Conservation (phyloP, 2,797 vertebrate species). For the Anguilla marmorata region DNA sequence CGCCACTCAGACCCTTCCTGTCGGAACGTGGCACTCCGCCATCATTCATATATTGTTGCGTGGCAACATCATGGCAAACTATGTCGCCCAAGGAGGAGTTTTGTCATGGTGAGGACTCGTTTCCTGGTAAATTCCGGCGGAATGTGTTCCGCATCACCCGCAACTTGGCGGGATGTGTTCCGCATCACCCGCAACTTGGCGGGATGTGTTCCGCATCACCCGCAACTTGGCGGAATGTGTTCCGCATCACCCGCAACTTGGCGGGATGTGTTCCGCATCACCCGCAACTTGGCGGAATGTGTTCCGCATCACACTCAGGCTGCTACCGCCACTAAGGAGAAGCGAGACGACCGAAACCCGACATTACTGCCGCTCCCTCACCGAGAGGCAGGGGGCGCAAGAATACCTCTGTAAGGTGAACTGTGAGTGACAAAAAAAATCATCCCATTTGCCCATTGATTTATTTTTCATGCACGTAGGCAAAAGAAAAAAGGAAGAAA, state of each 20-base stretch:
- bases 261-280: background rate
- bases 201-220: too few relatives aligned
- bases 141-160: too few relatives aligned
- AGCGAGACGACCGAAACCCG: background rate
- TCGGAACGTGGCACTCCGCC: background rate
- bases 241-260: too few relatives aligned
- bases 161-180: too few relatives aligned
- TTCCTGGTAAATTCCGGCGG: too few relatives aligned
- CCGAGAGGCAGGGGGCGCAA: background rate
- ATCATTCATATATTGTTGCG: slow-evolving; percentile 29
- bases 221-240: too few relatives aligned
- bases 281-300: background rate
- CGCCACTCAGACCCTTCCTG: background rate
- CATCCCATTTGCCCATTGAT: background rate
- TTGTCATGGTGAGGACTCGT: too few relatives aligned
- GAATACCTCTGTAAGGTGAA: background rate
- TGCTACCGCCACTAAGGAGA: too few relatives aligned
- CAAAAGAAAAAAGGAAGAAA: background rate
- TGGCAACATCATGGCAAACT: background rate
- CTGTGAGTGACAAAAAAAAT: background rate
- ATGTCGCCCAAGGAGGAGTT: background rate
- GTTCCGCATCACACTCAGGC: background rate
- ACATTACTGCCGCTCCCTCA: background rate
- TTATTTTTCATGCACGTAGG: background rate
- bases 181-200: too few relatives aligned